Evolutionary conservation across 2,797 vertebrate genomes (phyloP), one percentile per base, ranked within the genome.

Genomic region (Parauchenoglanis ngamensis): DNA sequence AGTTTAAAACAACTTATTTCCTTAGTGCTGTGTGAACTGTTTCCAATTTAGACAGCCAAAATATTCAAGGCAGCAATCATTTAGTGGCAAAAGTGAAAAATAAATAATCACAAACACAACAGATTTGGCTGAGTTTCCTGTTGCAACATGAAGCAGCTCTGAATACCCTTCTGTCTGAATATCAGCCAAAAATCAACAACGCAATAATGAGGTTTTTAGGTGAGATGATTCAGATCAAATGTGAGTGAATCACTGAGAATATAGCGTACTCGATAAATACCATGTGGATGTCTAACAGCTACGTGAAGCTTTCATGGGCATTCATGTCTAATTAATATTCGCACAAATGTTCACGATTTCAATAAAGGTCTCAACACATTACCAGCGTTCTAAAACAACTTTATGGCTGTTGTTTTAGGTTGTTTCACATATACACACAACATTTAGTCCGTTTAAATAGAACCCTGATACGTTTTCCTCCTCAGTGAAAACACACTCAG

Each of bases 1-100:
- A 89, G 84, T 91, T 92, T 92, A 93, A 93, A 94, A 91, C 82
- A 94, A 91, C 82, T 81, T 81, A 59, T 59, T 61, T 80, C 31
- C 21, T 40, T 61, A 44, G 35, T 8, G 57, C 57, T n/a, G 78
- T 46, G 13, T 61, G 35, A 61, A 25, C 10, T 40, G 49, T 80
- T 80, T 40, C 1, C 0, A 25, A 44, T 61, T 56, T 21, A 78
- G 52, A 31, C 75, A 57, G 76, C 4, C 52, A 57, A 78, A 57
- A 78, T 78, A 19, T 78, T 31, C 31, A 59, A 79, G 54, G 31
- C 28, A 40, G 19, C 31, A 35, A 79, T 35, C 28, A 79, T 35
- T 10, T 31, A 57, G 15, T 77, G 7, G 6, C n/a, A 31, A 72
- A 40, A 25, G 8, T 15, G 6, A 79, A 35, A 56, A 78, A 79